phyloP scores from a whole-genome alignment of 1,140 invertebrate species.

The Ptiloglossa arizonensis region DNA sequence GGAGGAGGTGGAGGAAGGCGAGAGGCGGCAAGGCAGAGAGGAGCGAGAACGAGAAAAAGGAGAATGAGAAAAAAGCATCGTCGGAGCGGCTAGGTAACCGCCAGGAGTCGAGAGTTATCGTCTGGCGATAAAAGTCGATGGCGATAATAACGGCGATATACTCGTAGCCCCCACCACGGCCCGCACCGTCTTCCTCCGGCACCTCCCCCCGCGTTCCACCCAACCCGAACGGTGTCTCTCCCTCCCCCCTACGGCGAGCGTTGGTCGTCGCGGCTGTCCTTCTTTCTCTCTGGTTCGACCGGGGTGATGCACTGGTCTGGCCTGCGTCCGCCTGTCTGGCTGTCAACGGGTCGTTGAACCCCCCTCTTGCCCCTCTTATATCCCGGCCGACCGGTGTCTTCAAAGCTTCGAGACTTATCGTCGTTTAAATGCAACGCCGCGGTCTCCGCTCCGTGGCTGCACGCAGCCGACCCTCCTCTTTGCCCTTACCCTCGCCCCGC shows the following conservation, averaged over 20 bases:
- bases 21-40: conserved; percentile 11
- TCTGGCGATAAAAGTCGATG: conserved; percentile 75
- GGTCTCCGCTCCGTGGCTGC: conserved; percentile 56
- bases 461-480: conserved; percentile 49
- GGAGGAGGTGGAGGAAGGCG: conserved; percentile 8
- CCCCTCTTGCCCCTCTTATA: conserved; percentile 64
- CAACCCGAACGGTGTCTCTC: not conserved
- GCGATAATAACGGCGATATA: conserved; percentile 74
- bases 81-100: conserved; percentile 61
- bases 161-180: conserved; percentile 25
- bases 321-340: conserved; percentile 73
- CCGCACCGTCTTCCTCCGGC: not conserved
- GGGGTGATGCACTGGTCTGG: conserved; percentile 71
- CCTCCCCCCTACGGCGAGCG: too few relatives aligned
- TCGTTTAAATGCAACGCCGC: conserved; percentile 68
- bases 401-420: conserved; percentile 71
- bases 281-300: conserved; percentile 42
- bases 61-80: conserved; percentile 60
- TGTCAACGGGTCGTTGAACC: conserved; percentile 76
- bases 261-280: not conserved
- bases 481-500: not conserved
- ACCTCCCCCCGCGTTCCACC: not conserved
- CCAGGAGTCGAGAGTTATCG: conserved; percentile 71
- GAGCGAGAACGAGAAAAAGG: conserved; percentile 33
- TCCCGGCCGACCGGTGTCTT: conserved; percentile 66